A percentile compares a stretch with the other conserved stretches of the same genome.
These are phyloP conservation scores for Eudasyphora cyanicolor DNA, from an alignment of 2,888 invertebrate species.

Conservation along the genomic window DNA sequence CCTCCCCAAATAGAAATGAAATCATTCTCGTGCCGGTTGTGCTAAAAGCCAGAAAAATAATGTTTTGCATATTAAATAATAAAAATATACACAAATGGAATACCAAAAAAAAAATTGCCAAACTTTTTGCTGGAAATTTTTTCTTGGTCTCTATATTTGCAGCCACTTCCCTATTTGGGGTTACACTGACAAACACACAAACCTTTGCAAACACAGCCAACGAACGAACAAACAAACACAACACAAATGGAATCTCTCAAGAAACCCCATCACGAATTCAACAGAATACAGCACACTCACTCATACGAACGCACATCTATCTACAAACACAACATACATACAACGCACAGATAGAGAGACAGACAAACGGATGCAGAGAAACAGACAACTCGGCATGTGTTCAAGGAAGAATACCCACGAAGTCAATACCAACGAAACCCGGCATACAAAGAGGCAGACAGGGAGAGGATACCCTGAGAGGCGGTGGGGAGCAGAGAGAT, in stretches of 20 bases:
- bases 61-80: constrained; percentile 29
- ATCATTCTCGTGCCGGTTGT: not conserved
- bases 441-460: not conserved
- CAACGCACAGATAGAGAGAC: not conserved
- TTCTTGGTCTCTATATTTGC: not conserved
- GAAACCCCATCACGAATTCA: constrained; percentile 18
- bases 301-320: constrained; percentile 30
- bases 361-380: not conserved
- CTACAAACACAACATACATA: not conserved
- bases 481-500: not conserved
- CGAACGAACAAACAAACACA: not conserved
- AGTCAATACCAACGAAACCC: not conserved
- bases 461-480: not conserved
- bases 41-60: constrained; percentile 21
- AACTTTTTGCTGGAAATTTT: not conserved
- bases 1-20: too few species aligned
- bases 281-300: not conserved
- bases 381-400: not conserved
- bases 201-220: not conserved
- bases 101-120: constrained; percentile 17
- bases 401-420: not conserved
- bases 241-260: constrained; percentile 5
- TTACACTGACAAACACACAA: not conserved
- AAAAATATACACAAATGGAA: not conserved
- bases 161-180: not conserved